phyloP scores from a whole-genome alignment of 2,888 invertebrate species.

The Peribatodes rhomboidaria region DNA sequence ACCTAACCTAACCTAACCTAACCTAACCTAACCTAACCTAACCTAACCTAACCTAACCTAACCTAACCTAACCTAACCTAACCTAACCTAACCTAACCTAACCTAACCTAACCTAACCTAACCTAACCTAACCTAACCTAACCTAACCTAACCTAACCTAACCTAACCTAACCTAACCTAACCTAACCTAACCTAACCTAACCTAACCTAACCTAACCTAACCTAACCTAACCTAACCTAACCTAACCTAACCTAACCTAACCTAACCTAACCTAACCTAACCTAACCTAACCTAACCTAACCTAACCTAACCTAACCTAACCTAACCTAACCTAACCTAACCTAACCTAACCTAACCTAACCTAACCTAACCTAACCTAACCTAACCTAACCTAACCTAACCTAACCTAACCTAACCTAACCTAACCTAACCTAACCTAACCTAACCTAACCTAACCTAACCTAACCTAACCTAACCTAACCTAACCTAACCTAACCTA shows the following conservation, averaged over 20 bases:
- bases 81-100: constrained; percentile 5
- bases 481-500: constrained; percentile 1
- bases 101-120: constrained; percentile 5
- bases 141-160: constrained; percentile 1
- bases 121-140: neutral
- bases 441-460: constrained; percentile 1
- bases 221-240: constrained; percentile 1
- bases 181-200: neutral
- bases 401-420: constrained; percentile 1
- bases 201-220: constrained; percentile 1
- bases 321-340: constrained; percentile 1
- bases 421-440: constrained; percentile 1
- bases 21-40: constrained; percentile 3
- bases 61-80: constrained; percentile 5
- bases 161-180: constrained; percentile 1
- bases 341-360: constrained; percentile 1
- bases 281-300: constrained; percentile 1
- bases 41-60: constrained; percentile 4
- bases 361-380: constrained; percentile 1
- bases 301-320: constrained; percentile 1
- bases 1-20: constrained; percentile 3
- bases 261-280: constrained; percentile 1
- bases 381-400: constrained; percentile 1
- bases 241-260: constrained; percentile 1
- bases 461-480: constrained; percentile 1